phyloP scores from a whole-genome alignment of 2,113 vertebrate genomes.

The Colossoma macropomum region DNA sequence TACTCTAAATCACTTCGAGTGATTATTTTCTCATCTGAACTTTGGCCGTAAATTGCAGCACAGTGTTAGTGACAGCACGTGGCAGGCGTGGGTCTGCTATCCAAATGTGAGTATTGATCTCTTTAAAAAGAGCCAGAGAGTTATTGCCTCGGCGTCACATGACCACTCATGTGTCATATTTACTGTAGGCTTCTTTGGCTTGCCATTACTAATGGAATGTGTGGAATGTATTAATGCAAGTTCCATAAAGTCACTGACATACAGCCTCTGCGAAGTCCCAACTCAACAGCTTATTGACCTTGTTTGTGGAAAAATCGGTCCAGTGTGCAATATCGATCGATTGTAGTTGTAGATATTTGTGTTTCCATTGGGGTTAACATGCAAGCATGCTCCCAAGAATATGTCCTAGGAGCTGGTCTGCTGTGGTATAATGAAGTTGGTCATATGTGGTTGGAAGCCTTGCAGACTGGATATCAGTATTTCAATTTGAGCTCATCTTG shows the following conservation, averaged over 20 bases:
- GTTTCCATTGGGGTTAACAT: background rate
- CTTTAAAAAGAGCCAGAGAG: slow-evolving; percentile 57
- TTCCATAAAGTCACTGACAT: slow-evolving; percentile 18
- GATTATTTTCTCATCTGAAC: slow-evolving; percentile 37
- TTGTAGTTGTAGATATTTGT: background rate
- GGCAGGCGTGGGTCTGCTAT: slow-evolving; percentile 20
- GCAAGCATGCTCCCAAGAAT: background rate
- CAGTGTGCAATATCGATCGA: background rate
- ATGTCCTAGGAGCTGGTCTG: background rate
- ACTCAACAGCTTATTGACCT: slow-evolving; percentile 8
- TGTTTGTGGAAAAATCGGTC: slow-evolving; percentile 7
- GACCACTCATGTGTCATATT: slow-evolving; percentile 57
- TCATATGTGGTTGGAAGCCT: background rate
- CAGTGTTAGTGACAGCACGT: slow-evolving; percentile 18
- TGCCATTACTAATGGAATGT: slow-evolving; percentile 57
- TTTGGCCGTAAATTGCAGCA: slow-evolving; percentile 35
- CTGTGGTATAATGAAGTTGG: background rate
- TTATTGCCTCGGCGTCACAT: slow-evolving; percentile 61
- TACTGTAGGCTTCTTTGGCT: slow-evolving; percentile 53
- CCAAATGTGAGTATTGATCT: slow-evolving; percentile 41
- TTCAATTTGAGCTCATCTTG: slow-evolving; percentile 19
- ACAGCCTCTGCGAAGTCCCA: background rate
- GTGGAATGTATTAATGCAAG: slow-evolving; percentile 25
- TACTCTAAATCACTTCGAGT: slow-evolving; percentile 33
- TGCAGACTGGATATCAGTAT: background rate